Conservation (phyloP, 1,140 invertebrate genomes). For the Platorchestia sp. region DNA sequence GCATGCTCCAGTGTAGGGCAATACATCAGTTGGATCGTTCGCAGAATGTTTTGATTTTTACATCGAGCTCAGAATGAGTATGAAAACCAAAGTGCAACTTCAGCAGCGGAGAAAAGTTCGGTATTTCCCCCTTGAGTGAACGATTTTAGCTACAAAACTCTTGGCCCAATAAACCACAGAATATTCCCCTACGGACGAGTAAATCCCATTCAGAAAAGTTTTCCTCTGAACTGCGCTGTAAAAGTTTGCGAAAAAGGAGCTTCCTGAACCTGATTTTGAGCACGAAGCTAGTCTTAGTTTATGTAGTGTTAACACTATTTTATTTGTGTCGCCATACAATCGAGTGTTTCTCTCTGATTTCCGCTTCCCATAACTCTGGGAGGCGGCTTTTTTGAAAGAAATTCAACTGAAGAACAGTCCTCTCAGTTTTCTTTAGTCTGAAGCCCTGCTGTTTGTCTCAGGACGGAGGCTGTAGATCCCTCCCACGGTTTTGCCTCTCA, state of each 20-base stretch:
- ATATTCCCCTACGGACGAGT: neutral
- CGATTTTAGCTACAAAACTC: neutral
- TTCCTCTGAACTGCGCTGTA: neutral
- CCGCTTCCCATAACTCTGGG: neutral
- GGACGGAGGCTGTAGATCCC: neutral
- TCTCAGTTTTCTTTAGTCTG: neutral
- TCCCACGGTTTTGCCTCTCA: no score
- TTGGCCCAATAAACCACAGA: neutral
- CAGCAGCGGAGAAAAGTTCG: neutral
- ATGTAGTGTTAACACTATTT: neutral
- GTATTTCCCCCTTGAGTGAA: neutral
- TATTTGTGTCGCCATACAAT: neutral
- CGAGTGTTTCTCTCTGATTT: neutral
- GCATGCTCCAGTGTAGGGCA: no score
- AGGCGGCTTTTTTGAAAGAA: neutral
- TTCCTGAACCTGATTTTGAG: neutral
- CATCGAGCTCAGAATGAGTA: neutral
- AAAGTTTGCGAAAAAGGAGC: neutral
- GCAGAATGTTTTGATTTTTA: neutral
- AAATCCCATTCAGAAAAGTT: slow-evolving; percentile 9
- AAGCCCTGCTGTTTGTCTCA: neutral
- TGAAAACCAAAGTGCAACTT: neutral
- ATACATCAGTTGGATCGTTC: no score
- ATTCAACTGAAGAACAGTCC: neutral
- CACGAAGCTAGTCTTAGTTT: neutral